Conservation (phyloP, 2,797 vertebrate species). For the Sebastes paucispinis region DNA sequence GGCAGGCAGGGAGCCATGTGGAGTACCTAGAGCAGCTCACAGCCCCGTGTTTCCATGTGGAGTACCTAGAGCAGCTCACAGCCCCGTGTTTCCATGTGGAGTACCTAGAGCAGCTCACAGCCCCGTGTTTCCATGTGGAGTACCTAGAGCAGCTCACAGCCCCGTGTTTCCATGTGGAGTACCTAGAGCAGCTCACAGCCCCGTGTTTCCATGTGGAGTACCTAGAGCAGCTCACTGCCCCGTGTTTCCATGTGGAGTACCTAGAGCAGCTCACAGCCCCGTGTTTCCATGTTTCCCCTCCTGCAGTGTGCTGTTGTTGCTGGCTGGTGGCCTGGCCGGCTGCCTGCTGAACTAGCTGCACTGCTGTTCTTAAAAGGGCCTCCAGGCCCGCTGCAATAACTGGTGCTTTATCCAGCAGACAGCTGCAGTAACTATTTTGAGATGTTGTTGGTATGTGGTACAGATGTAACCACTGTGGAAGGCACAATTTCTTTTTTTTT, state of each 20-base stretch:
- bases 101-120: conserved; percentile 17
- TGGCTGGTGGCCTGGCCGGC: conserved; percentile 39
- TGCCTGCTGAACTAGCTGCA: conserved; percentile 40
- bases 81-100: conserved; percentile 19
- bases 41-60: conserved; percentile 2
- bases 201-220: conserved; percentile 15
- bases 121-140: conserved; percentile 10
- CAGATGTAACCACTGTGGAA: conserved; percentile 12
- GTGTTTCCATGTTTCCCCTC: conserved; percentile 13
- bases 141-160: conserved; percentile 11
- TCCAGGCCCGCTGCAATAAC: conserved; percentile 16
- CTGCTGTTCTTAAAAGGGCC: conserved; percentile 23
- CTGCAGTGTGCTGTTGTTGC: conserved; percentile 36
- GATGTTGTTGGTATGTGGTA: neutral
- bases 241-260: conserved; percentile 16
- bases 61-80: conserved; percentile 19
- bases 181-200: conserved; percentile 12
- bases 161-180: conserved; percentile 24
- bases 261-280: conserved; percentile 6
- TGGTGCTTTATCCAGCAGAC: conserved; percentile 31
- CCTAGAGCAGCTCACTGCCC: conserved; percentile 6
- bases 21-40: conserved; percentile 19
- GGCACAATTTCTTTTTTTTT: neutral
- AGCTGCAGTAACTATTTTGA: conserved; percentile 24
- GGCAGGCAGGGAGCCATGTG: conserved; percentile 36